Evolutionary conservation across 2,888 invertebrate species (phyloP).

Genomic region (Acleris literana): DNA sequence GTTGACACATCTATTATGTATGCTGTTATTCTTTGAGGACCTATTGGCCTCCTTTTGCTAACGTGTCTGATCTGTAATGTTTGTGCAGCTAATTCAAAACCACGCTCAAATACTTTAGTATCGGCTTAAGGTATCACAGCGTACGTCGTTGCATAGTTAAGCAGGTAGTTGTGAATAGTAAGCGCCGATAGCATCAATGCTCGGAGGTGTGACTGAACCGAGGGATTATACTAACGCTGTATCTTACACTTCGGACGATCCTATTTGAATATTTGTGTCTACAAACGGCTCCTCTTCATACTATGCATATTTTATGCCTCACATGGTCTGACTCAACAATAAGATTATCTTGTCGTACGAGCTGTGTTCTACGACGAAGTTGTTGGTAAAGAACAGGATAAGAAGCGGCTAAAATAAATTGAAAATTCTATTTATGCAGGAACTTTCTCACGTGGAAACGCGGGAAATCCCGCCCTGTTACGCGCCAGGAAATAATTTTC

Average conservation of each 20-base stretch:
- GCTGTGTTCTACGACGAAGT: conserved; percentile 6
- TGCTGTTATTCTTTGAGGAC: too few species aligned
- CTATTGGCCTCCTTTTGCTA: too few species aligned
- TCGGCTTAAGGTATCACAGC: conserved; percentile 36
- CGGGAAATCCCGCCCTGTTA: conserved; percentile 34
- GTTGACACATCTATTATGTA: background rate
- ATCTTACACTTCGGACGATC: conserved; percentile 39
- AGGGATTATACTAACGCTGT: conserved; percentile 41
- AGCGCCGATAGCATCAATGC: conserved; percentile 45
- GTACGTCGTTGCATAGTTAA: conserved; percentile 46
- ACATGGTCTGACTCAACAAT: conserved; percentile 21
- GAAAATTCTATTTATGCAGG: conserved; percentile 25
- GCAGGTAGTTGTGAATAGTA: conserved; percentile 47
- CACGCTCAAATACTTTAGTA: conserved; percentile 9
- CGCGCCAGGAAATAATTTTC: conserved; percentile 39
- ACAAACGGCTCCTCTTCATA: conserved; percentile 28
- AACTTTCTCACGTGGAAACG: conserved; percentile 38
- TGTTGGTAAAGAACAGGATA: background rate
- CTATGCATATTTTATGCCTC: conserved; percentile 34
- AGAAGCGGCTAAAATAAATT: conserved; percentile 22
- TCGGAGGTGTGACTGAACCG: conserved; percentile 55
- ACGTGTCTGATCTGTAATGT: too few species aligned
- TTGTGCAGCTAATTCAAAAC: background rate
- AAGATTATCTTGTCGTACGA: conserved; percentile 23
- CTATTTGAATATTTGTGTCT: conserved; percentile 35